phyloP scores from a whole-genome alignment of 1,140 invertebrate genomes.

The Archegozetes longisetosus region DNA sequence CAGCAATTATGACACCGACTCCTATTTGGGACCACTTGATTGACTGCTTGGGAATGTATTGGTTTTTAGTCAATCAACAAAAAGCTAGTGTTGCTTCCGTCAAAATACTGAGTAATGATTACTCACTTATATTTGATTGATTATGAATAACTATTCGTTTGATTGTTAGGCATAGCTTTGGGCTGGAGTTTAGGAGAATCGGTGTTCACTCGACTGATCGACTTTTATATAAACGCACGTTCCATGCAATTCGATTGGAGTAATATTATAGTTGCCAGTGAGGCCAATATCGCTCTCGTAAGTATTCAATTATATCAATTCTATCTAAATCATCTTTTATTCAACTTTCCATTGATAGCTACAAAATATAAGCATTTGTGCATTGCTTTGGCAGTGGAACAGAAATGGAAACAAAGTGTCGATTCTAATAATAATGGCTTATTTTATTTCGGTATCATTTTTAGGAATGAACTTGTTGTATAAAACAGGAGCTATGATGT shows the following conservation, averaged over 20 bases:
- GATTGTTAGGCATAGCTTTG: slow-evolving; percentile 8
- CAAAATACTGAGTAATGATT: slow-evolving; percentile 16
- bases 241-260: slow-evolving; percentile 17
- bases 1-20: slow-evolving; percentile 3
- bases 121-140: not conserved
- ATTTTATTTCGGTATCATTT: slow-evolving; percentile 4
- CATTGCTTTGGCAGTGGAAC: slow-evolving; percentile 8
- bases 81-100: slow-evolving; percentile 16
- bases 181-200: slow-evolving; percentile 19
- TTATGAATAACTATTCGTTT: not conserved
- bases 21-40: slow-evolving; percentile 7
- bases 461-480: not conserved
- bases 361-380: slow-evolving; percentile 14
- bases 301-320: slow-evolving; percentile 4
- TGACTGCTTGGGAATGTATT: slow-evolving; percentile 15
- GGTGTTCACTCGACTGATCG: slow-evolving; percentile 13
- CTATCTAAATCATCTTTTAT: not conserved
- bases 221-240: slow-evolving; percentile 16
- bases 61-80: slow-evolving; percentile 13
- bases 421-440: not conserved
- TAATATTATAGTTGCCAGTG: slow-evolving; percentile 10
- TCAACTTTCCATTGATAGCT: slow-evolving; percentile 7
- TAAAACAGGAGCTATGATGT: not conserved
- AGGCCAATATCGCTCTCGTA: slow-evolving; percentile 15
- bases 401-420: slow-evolving; percentile 6